phyloP scores from a whole-genome alignment of 2,888 invertebrate genomes.

The Leucophenga maculata region DNA sequence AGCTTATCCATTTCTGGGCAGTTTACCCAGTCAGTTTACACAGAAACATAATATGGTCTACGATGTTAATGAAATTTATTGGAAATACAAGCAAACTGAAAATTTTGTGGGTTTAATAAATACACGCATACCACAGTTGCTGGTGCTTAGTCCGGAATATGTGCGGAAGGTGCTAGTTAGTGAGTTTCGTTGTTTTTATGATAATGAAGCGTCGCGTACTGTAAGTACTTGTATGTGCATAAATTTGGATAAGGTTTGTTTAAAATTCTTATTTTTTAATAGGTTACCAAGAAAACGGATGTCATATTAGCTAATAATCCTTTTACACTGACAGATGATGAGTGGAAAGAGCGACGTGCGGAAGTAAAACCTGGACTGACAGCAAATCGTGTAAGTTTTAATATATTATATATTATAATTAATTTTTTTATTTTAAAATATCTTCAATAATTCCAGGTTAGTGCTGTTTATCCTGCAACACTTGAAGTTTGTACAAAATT shows the following conservation, averaged over 20 bases:
- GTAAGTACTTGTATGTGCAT: conserved; percentile 46
- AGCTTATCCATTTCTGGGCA: conserved; percentile 68
- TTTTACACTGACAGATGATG: conserved; percentile 72
- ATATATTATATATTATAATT: background rate
- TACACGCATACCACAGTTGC: conserved; percentile 65
- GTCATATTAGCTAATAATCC: conserved; percentile 73
- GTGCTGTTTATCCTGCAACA: conserved; percentile 73
- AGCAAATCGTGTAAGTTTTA: conserved; percentile 70
- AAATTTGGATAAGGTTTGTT: background rate
- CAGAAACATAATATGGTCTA: conserved; percentile 60
- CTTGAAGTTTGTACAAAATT: conserved; percentile 71
- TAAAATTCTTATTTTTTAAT: background rate
- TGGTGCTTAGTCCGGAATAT: conserved; percentile 69
- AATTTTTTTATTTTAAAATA: background rate
- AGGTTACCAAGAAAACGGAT: conserved; percentile 69
- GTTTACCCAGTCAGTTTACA: conserved; percentile 60
- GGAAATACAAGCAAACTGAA: conserved; percentile 56
- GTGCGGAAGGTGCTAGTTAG: conserved; percentile 68
- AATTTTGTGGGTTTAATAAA: conserved; percentile 70
- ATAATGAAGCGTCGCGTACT: conserved; percentile 59
- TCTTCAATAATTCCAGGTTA: conserved; percentile 61
- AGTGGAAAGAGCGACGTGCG: conserved; percentile 73
- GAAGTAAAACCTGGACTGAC: conserved; percentile 75
- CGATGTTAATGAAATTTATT: conserved; percentile 70
- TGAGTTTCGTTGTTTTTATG: conserved; percentile 71